Evolutionary conservation across 2,888 invertebrate genomes (phyloP).

Genomic region (Macrosiphum euphorbiae): DNA sequence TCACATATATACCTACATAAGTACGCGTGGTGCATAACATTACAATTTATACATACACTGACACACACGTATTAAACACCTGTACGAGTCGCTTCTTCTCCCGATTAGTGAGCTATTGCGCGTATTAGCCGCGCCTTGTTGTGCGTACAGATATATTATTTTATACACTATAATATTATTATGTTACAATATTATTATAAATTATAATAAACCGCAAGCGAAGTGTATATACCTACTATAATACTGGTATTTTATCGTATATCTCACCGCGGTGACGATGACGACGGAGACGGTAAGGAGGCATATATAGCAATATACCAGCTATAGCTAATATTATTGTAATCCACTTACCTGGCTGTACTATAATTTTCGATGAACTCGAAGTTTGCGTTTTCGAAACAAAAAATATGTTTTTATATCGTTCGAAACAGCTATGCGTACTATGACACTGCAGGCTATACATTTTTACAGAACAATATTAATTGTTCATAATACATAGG

Average conservation of each 20-base stretch:
- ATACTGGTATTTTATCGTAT: slow-evolving; percentile 9
- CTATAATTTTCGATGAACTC: background rate
- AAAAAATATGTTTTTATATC: background rate
- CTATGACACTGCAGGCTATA: background rate
- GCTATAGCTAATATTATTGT: background rate
- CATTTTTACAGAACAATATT: background rate
- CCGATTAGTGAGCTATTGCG: background rate
- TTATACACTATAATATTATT: background rate
- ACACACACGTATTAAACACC: background rate
- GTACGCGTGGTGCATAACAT: background rate
- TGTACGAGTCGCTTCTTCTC: background rate
- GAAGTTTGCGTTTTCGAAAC: background rate
- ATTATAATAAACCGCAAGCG: background rate
- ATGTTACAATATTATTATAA: background rate
- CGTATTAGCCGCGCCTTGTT: background rate
- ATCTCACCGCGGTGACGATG: background rate
- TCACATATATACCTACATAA: background rate
- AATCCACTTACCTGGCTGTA: background rate
- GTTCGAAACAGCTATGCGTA: background rate
- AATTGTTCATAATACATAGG: too few relatives aligned
- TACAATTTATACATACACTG: background rate
- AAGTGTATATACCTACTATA: background rate
- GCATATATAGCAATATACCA: too few relatives aligned
- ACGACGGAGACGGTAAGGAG: background rate
- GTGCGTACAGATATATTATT: background rate